Evolutionary conservation across 2,888 invertebrate genomes (phyloP), one percentile per base, ranked within the genome.

Genomic region (Hermaeophaga mercurialis): DNA sequence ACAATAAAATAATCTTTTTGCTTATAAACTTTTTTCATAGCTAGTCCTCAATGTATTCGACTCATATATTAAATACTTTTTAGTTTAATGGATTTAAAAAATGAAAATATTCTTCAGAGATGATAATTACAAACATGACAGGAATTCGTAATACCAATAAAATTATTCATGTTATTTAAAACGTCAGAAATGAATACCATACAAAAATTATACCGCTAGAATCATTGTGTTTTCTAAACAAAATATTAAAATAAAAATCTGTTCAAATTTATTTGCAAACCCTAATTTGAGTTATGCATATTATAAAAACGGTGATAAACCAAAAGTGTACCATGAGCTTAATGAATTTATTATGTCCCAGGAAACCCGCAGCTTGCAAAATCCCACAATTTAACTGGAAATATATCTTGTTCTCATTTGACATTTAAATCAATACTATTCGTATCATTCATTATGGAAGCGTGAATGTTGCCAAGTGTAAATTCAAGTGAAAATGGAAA

Each of bases 401-500:
- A 56, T 50, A 56, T 45, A 50, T 56, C 49, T 55, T 46, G 55
- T 38, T 49, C 38, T 44, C 49, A 49, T 49, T 55, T 50, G 56
- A 50, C 56, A 45, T 49, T 31, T 31, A 45, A 56, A 56, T 56
- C 56, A 36, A 56, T 56, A 56, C 56, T 24, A 39, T 26, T 39
- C 45, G 49, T 56, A 56, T 50, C 45, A 56, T 56, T 50, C 45
- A 56, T 56, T 50, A 50, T 56, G 41, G 45, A 50, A 36, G 38
- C 39, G 50, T 24, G 49, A 50, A 45, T 55, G 49, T 55, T 55
- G 55, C 55, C 49, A 49, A 55, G 48, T 55, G 49, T 55, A 49
- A 55, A 55, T 43, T 44, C 44, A 34, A 55, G 45, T 41, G 22
- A 36, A 45, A 56, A 56, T 17, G 15, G 53, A 24, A 57, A 53